A percentile compares a stretch with the other conserved stretches of the same genome.
These are phyloP conservation scores for Alouatta palliata DNA, from an alignment of 2,113 vertebrate genomes.

Conservation along the genomic window DNA sequence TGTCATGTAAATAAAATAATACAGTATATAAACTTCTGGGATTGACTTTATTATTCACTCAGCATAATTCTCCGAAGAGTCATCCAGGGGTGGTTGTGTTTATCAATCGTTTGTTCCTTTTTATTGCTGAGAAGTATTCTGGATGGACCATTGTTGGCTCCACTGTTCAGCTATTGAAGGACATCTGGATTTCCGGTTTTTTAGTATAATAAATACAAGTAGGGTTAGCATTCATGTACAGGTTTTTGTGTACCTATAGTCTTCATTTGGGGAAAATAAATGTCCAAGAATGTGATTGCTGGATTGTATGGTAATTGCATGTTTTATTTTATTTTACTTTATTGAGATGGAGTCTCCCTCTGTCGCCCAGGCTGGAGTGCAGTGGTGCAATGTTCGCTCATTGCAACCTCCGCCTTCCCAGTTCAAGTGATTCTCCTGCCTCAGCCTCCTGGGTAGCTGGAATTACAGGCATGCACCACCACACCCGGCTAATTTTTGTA, in stretches of 20 bases:
- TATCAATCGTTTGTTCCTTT: background rate
- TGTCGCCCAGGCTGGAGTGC: too few species aligned
- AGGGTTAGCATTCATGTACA: background rate
- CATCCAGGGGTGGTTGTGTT: background rate
- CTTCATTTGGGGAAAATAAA: background rate
- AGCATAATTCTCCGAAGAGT: background rate
- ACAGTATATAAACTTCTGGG: background rate
- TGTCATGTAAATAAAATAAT: background rate
- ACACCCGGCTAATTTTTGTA: too few species aligned
- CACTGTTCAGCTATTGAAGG: background rate
- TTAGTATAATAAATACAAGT: too few species aligned
- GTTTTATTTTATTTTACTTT: background rate
- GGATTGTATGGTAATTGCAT: background rate
- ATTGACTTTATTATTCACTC: background rate
- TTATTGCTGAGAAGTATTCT: background rate
- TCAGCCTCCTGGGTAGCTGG: too few species aligned
- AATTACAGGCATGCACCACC: too few species aligned
- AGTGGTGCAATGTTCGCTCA: too few species aligned
- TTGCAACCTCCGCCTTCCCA: too few species aligned
- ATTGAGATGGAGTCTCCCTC: too few species aligned
- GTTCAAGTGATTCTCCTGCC: too few species aligned
- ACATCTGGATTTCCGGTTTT: background rate
- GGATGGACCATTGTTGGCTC: background rate
- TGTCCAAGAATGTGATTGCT: background rate
- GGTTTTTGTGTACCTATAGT: background rate